Evolutionary conservation across 37 sponge, comb jelly and placozoan species (phyloP).

Genomic region (Ephydatia muelleri): DNA sequence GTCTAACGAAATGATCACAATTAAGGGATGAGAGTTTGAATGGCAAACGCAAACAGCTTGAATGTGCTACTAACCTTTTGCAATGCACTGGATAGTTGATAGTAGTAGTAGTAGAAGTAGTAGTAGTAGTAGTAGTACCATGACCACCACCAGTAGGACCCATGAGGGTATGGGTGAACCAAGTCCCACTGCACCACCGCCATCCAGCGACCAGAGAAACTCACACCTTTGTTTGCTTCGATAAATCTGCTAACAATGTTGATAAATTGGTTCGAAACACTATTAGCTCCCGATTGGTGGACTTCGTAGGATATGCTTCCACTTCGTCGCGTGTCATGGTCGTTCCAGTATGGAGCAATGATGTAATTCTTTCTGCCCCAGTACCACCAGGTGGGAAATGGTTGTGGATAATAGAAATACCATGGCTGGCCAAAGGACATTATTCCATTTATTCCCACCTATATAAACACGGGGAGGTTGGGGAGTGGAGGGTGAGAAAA

Average conservation of each 20-base stretch:
- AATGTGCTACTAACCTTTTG: too few species aligned
- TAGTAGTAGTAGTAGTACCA: too few species aligned
- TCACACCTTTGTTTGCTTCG: too few species aligned
- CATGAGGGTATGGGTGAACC: conserved; percentile 54
- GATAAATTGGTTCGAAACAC: too few species aligned
- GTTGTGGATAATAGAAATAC: conserved; percentile 1
- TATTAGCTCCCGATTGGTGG: neutral
- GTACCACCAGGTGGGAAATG: conserved; percentile 12
- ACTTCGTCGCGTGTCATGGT: conserved; percentile 43
- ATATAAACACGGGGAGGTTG: too few species aligned
- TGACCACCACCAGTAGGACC: too few species aligned
- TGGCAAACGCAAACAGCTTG: too few species aligned
- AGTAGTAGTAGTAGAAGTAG: too few species aligned
- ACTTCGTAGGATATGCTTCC: conserved; percentile 58
- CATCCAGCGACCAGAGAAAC: conserved; percentile 49
- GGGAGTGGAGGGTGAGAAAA: too few species aligned
- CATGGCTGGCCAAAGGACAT: conserved; percentile 31
- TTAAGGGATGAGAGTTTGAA: too few species aligned
- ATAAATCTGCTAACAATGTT: conserved; percentile 41
- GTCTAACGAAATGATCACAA: neutral
- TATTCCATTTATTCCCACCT: conserved; percentile 58
- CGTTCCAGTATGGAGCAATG: conserved; percentile 73
- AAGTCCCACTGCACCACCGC: conserved; percentile 40
- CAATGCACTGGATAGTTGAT: too few species aligned
- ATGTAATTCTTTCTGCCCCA: conserved; percentile 11